Conservation (phyloP, 1,140 invertebrate species). For the Druon quercuslanigerum region DNA sequence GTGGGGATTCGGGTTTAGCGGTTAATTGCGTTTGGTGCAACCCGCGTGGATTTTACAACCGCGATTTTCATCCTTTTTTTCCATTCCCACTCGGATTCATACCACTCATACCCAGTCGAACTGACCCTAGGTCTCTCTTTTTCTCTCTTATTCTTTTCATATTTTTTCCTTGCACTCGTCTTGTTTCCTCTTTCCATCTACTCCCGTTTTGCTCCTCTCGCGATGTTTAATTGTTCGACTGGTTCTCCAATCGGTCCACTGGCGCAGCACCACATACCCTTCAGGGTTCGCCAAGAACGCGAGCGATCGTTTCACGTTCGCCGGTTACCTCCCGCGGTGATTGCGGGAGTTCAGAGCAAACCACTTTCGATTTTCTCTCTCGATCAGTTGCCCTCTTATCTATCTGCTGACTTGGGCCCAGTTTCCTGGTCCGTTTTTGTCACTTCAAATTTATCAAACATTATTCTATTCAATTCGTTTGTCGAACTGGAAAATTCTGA, state of each 20-base stretch:
- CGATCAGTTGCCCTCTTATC: background rate
- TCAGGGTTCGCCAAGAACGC: background rate
- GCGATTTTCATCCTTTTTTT: slow-evolving; percentile 70
- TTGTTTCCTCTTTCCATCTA: slow-evolving; percentile 22
- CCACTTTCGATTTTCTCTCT: slow-evolving; percentile 39
- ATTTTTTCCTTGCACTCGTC: background rate
- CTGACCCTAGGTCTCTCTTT: slow-evolving; percentile 14
- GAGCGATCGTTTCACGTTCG: background rate
- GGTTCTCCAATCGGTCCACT: slow-evolving; percentile 59
- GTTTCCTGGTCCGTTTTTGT: no score
- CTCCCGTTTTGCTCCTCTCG: slow-evolving; percentile 51
- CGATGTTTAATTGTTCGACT: slow-evolving; percentile 66
- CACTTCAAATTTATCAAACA: no score
- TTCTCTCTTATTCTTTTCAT: slow-evolving; percentile 26
- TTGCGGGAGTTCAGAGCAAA: slow-evolving; percentile 5
- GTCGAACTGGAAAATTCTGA: no score
- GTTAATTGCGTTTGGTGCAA: slow-evolving; percentile 74
- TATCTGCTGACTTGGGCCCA: no score
- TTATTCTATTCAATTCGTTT: no score
- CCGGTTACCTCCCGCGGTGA: slow-evolving; percentile 7
- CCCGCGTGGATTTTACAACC: slow-evolving; percentile 71
- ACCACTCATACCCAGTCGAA: background rate
- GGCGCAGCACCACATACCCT: slow-evolving; percentile 15
- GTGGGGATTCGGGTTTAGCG: slow-evolving; percentile 69
- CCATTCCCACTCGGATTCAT: slow-evolving; percentile 46